Evolutionary conservation across 2,797 vertebrate genomes (phyloP), one percentile per base, ranked within the genome.

Genomic region (Sandelia bainsii): DNA sequence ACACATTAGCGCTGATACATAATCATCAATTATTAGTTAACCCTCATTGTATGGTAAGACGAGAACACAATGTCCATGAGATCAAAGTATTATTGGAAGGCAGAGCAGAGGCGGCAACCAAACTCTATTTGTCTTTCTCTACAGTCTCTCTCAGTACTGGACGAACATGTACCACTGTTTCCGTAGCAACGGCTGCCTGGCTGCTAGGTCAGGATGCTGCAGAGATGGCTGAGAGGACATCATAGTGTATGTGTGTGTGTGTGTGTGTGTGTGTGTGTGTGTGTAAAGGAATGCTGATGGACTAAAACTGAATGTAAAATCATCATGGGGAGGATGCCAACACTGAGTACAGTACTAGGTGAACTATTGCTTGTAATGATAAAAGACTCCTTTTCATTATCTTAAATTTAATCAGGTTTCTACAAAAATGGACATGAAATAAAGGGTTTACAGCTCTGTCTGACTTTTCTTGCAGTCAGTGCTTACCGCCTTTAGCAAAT

Each of bases 141-240:
- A 44, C 68, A 25, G 34, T 53, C 62, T 57, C 63, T 68, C 70
- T 73, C 57, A n/a, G 45, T 62, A 58, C 84, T 80, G 80, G 78
- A 88, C 79, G 29, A 80, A 69, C 86, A 81, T 80, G 85, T 87
- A 85, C 75, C 82, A 58, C 91, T 83, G 93, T 93, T 93, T 90
- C 93, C 90, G 52, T 93, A 88, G 92, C 91, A 94, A 93, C 92
- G 75, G 73, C 85, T 86, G 90, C 87, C 83, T 91, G 68, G 82
- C 87, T 92, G 88, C 87, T 82, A 44, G 89, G 89, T 91, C 84
- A 81, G 88, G 85, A 84, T 89, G 81, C 88, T 85, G 86, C 79
- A 79, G 81, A 79, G 81, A 83, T 69, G 68, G 62, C 75, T 73
- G 71, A 49, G 76, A 82, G 70, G 76, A 87, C 75, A 78, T 73